phyloP scores from a whole-genome alignment of 2,888 invertebrate genomes.

The Lepidocyrtoides sp. region DNA sequence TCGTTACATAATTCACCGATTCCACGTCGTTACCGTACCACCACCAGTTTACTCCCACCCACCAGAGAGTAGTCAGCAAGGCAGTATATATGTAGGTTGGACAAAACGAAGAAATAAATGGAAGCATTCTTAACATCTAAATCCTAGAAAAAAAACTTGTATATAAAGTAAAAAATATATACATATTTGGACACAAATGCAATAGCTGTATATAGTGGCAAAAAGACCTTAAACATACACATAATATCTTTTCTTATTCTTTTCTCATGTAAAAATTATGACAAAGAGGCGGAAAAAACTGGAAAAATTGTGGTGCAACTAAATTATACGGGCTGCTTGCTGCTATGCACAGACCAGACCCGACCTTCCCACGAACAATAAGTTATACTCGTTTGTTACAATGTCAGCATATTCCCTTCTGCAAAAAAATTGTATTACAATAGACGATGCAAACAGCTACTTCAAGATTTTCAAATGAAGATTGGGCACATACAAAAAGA shows the following conservation, averaged over 20 bases:
- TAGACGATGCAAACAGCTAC: background rate
- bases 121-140: background rate
- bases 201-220: too few species aligned
- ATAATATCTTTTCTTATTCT: slow-evolving; percentile 9
- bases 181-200: too few species aligned
- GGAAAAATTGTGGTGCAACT: slow-evolving; percentile 59
- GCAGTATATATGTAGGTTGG: too few species aligned
- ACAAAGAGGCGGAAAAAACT: slow-evolving; percentile 62
- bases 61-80: too few species aligned
- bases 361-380: slow-evolving; percentile 56
- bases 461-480: slow-evolving; percentile 13
- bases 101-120: slow-evolving; percentile 1
- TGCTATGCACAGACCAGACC: slow-evolving; percentile 26
- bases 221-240: too few species aligned
- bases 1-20: slow-evolving; percentile 63
- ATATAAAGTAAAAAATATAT: background rate
- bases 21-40: slow-evolving; percentile 40
- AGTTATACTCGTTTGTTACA: slow-evolving; percentile 44
- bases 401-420: slow-evolving; percentile 4
- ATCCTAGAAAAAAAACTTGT: background rate
- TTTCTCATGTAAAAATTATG: slow-evolving; percentile 39
- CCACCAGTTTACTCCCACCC: background rate
- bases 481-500: background rate
- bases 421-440: background rate
- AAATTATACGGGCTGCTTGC: slow-evolving; percentile 38